Evolutionary conservation across 1,140 invertebrate species (phyloP).

Genomic region (Elymnias hypermnestra): DNA sequence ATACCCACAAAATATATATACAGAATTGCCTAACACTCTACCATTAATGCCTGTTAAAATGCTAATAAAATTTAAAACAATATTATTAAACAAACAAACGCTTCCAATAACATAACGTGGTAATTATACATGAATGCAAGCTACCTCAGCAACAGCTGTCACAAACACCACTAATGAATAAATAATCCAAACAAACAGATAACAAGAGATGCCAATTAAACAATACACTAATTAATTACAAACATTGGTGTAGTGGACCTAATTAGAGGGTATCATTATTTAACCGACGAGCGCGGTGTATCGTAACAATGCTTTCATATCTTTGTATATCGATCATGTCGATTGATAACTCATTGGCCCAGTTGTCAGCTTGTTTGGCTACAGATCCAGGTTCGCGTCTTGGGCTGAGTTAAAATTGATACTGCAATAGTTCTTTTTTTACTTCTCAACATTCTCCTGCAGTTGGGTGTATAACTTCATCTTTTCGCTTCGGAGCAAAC

Average conservation of each 20-base stretch:
- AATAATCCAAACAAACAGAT: constrained; percentile 74
- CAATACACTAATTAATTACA: constrained; percentile 76
- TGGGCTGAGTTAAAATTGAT: too few species aligned
- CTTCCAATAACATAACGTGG: constrained; percentile 12
- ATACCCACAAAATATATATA: too few species aligned
- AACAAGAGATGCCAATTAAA: constrained; percentile 76
- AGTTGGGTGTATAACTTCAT: too few species aligned
- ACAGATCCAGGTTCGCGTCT: too few species aligned
- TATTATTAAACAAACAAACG: constrained; percentile 11
- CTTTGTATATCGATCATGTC: too few species aligned
- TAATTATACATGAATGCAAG: constrained; percentile 30
- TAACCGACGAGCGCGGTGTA: constrained; percentile 42
- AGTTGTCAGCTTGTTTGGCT: too few species aligned
- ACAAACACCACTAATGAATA: constrained; percentile 73
- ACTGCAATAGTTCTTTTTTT: too few species aligned
- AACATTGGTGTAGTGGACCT: constrained; percentile 75
- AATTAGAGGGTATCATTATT: constrained; percentile 73
- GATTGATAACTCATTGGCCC: too few species aligned
- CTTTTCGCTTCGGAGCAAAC: too few species aligned
- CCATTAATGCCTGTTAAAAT: too few species aligned
- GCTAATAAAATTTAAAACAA: constrained; percentile 2
- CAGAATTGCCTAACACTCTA: too few species aligned
- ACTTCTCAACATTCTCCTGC: too few species aligned
- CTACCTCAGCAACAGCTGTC: constrained; percentile 63
- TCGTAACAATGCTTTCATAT: constrained; percentile 6